Base-by-base conservation (phyloP, 2,888 invertebrate genomes). In the Monoplex corrugatus region DNA sequence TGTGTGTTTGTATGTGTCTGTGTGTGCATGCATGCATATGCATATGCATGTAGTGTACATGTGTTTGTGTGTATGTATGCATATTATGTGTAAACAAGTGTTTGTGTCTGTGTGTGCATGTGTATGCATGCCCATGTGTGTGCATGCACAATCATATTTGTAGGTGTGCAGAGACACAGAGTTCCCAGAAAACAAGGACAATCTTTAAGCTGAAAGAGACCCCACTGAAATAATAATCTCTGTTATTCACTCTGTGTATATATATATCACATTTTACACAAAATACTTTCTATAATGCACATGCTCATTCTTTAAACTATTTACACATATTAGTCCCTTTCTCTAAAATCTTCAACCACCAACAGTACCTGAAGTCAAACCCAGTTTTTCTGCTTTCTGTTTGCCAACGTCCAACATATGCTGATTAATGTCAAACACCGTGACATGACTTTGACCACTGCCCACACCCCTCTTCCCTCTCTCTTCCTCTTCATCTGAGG, bases 321-420 rank as follows among this genome's bases (percentile, higher is more conserved):
- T n/a, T n/a, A n/a, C n/a, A n/a, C n/a, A n/a, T n/a, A n/a, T n/a
- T n/a, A n/a, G n/a, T n/a, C n/a, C n/a, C n/a, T n/a, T n/a, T n/a
- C n/a, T n/a, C n/a, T n/a, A n/a, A n/a, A n/a, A n/a, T n/a, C n/a
- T n/a, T 28, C 23, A 16, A 23, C 68, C 8, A 1, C 32, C 68
- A 50, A 38, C 38, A 78, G 38, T 83, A 93, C 93, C 92, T 90
- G 90, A 83, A 28, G 87, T 87, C 92, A 97, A 97, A 43, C 97
- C 97, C 86, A 97, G 96, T 86, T 97, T 97, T 87, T 94, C 89
- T 0, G 98, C 98, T 94, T 98, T 97, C 63, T 96, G 95, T 96
- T 97, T 97, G 1, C 99, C 99, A 10, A 99, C 98, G 94, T 98
- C 97, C 86, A 99, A 96, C 99, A 99, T 99, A 90, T 98, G 97